phyloP scores from a whole-genome alignment of 2,888 invertebrate genomes.

The Eristalis intricaria region DNA sequence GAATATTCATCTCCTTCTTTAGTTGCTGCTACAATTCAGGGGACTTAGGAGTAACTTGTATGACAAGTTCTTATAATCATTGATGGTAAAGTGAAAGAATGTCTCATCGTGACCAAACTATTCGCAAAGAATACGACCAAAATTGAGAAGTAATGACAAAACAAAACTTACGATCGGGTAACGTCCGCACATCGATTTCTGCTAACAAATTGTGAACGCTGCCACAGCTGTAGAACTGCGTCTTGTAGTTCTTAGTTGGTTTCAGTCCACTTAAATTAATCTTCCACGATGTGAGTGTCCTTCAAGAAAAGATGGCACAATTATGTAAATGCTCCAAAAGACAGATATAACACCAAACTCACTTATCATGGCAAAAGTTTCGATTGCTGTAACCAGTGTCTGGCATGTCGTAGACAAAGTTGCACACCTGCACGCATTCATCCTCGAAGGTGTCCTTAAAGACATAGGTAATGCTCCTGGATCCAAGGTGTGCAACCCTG shows the following conservation, averaged over 20 bases:
- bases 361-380: conserved; percentile 73
- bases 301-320: not conserved
- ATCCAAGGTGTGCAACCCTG: conserved; percentile 77
- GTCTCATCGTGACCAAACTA: too few species aligned
- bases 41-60: too few species aligned
- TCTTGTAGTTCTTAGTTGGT: conserved; percentile 77
- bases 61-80: too few species aligned
- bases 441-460: conserved; percentile 77
- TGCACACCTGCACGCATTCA: conserved; percentile 78
- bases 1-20: too few species aligned
- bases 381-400: conserved; percentile 50
- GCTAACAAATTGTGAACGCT: conserved; percentile 77
- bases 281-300: conserved; percentile 76
- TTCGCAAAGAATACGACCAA: too few species aligned
- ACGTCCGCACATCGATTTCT: conserved; percentile 78
- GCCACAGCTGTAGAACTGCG: conserved; percentile 78
- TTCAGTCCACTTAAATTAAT: conserved; percentile 76
- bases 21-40: too few species aligned
- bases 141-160: too few species aligned
- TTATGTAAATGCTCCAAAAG: not conserved
- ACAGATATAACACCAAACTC: conserved; percentile 35
- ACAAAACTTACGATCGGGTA: conserved; percentile 79
- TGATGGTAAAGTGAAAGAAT: too few species aligned
- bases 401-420: conserved; percentile 64
- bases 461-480: conserved; percentile 78